phyloP scores from a whole-genome alignment of 2,113 vertebrate genomes.

The Catagonus wagneri region DNA sequence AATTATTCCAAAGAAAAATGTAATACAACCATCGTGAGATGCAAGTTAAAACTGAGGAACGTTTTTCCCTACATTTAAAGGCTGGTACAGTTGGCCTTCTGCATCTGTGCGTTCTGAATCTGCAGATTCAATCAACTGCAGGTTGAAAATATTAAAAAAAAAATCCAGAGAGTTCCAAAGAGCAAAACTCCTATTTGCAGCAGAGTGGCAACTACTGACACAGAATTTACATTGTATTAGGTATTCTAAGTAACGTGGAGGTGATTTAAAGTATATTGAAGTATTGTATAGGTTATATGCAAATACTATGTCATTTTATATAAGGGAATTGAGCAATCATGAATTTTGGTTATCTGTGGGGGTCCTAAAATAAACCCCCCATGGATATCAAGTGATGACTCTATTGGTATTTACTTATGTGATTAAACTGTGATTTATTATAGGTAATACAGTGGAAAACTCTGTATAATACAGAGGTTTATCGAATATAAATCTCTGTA shows the following conservation, averaged over 20 bases:
- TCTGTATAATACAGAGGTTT: too few species aligned
- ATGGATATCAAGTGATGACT: neutral
- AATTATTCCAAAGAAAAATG: slow-evolving; percentile 42
- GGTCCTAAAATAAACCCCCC: neutral
- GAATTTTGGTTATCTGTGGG: neutral
- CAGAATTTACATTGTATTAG: neutral
- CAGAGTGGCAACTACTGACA: neutral
- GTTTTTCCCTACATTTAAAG: neutral
- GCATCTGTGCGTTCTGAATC: neutral
- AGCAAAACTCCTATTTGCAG: neutral
- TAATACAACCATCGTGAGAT: neutral
- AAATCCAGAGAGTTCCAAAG: neutral
- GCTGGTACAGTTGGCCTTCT: neutral
- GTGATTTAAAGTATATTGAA: neutral
- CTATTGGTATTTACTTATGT: neutral
- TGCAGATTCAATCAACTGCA: neutral
- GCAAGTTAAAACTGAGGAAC: neutral
- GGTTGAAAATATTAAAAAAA: neutral
- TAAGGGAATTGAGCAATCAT: neutral
- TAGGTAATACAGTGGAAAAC: neutral
- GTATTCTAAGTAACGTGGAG: neutral
- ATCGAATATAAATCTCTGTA: too few species aligned
- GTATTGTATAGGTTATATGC: neutral
- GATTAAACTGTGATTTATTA: slow-evolving; percentile 6
- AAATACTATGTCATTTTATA: neutral